Percentiles rank a stretch among this genome's conserved stretches.
These are phyloP conservation scores for Abramis brama DNA, from an alignment of 2,113 vertebrate species.

Conservation along the genomic window DNA sequence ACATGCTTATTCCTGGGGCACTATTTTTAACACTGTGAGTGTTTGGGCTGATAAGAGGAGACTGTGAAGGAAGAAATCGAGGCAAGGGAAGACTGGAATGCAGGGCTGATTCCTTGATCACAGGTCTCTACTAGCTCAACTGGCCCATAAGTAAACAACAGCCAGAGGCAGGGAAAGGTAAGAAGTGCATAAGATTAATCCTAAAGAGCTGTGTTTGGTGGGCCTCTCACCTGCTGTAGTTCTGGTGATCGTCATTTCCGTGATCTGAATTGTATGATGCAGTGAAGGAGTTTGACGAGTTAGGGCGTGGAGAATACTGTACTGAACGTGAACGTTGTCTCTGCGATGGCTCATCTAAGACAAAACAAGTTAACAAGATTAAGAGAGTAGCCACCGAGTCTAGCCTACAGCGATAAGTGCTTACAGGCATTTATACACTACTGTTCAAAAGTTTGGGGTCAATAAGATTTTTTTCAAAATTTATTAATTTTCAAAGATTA, in stretches of 20 bases:
- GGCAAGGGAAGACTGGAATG: constrained; percentile 71
- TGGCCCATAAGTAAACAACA: constrained; percentile 19
- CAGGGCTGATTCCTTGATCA: constrained; percentile 57
- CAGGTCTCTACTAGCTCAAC: constrained; percentile 70
- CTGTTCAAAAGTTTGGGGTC: not conserved
- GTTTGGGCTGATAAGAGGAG: constrained; percentile 72
- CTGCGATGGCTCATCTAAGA: constrained; percentile 77
- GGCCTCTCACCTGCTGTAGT: constrained; percentile 44
- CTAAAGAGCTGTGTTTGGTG: not conserved
- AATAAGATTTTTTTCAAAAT: not conserved
- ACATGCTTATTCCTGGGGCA: constrained; percentile 65
- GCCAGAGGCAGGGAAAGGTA: not conserved
- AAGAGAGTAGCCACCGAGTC: not conserved
- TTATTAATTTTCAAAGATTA: no score
- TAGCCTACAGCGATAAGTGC: not conserved
- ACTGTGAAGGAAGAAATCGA: constrained; percentile 60
- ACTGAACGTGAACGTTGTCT: constrained; percentile 82
- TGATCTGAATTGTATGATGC: constrained; percentile 68
- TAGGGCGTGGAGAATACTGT: constrained; percentile 86
- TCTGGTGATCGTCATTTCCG: constrained; percentile 66
- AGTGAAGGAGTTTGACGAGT: constrained; percentile 82
- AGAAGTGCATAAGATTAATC: constrained; percentile 25
- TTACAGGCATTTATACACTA: not conserved
- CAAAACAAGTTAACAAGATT: constrained; percentile 24
- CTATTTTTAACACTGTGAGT: constrained; percentile 73